phyloP scores from a whole-genome alignment of 2,113 vertebrate species.

The Colossoma macropomum region DNA sequence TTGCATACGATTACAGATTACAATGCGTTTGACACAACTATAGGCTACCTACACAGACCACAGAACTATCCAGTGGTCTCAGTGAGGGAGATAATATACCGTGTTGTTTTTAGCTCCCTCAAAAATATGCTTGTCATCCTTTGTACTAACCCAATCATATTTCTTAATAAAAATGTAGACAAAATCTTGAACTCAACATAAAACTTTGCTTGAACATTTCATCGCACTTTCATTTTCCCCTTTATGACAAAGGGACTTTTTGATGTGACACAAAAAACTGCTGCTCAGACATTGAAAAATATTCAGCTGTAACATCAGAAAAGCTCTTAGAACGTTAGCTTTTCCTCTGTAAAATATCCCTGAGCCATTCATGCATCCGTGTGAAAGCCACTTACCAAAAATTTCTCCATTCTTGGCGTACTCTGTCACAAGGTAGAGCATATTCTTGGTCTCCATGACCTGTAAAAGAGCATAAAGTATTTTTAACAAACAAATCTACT shows the following conservation, averaged over 20 bases:
- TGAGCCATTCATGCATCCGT: not conserved
- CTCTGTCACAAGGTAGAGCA: slow-evolving; percentile 98
- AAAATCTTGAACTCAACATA: not conserved
- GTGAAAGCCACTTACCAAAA: slow-evolving; percentile 48
- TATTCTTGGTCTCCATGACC: slow-evolving; percentile 99
- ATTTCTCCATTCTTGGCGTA: slow-evolving; percentile 98
- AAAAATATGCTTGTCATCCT: not conserved
- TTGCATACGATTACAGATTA: too few species aligned
- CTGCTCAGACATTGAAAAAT: not conserved
- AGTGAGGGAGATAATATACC: too few species aligned
- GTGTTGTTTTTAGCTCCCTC: not conserved
- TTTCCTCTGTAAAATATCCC: not conserved
- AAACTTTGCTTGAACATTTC: not conserved
- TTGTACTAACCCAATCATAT: not conserved
- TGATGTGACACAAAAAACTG: not conserved
- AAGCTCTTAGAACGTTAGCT: not conserved
- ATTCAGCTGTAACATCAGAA: not conserved
- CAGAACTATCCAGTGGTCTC: not conserved
- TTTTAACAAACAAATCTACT: not conserved
- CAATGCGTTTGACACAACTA: not conserved
- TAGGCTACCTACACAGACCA: too few species aligned
- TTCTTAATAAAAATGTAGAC: not conserved
- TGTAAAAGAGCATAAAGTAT: slow-evolving; percentile 65
- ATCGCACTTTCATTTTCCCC: slow-evolving; percentile 10
- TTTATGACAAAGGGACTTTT: slow-evolving; percentile 1